A percentile compares a stretch with the other conserved stretches of the same genome.
These are phyloP conservation scores for Mimachlamys varia DNA, from an alignment of 2,888 invertebrate genomes.

Conservation along the genomic window DNA sequence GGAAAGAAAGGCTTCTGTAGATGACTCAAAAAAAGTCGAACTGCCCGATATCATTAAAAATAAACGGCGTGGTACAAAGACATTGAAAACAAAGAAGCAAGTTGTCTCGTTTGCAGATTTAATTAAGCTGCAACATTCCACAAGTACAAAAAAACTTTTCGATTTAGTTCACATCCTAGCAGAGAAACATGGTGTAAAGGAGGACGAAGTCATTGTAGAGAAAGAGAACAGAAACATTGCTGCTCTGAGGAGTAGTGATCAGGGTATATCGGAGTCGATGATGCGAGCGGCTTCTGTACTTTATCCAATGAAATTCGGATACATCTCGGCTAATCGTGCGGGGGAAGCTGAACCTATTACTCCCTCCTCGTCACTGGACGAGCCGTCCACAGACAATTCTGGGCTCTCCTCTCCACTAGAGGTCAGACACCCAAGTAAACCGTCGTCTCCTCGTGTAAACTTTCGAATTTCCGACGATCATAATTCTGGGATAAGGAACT, in stretches of 20 bases:
- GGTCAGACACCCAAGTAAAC: not conserved
- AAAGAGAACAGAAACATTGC: conserved; percentile 61
- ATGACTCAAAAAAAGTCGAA: not conserved
- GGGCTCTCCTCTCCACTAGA: not conserved
- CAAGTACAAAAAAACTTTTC: conserved; percentile 65
- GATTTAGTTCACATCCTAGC: conserved; percentile 67
- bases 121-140: conserved; percentile 66
- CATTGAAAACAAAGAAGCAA: conserved; percentile 58
- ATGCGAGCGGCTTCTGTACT: conserved; percentile 60
- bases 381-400: not conserved
- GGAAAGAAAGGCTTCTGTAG: not conserved
- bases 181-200: conserved; percentile 65
- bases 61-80: conserved; percentile 54
- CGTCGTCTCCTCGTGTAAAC: not conserved
- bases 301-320: conserved; percentile 67
- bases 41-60: conserved; percentile 49
- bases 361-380: not conserved
- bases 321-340: conserved; percentile 38
- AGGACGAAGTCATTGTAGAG: conserved; percentile 60
- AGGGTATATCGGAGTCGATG: conserved; percentile 51
- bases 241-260: conserved; percentile 59
- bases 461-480: conserved; percentile 33
- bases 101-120: conserved; percentile 68
- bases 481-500: conserved; percentile 27
- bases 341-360: not conserved